Evolutionary conservation across 2,888 invertebrate genomes (phyloP), one percentile per base, ranked within the genome.

Genomic region (Barypeithes pellucidus): DNA sequence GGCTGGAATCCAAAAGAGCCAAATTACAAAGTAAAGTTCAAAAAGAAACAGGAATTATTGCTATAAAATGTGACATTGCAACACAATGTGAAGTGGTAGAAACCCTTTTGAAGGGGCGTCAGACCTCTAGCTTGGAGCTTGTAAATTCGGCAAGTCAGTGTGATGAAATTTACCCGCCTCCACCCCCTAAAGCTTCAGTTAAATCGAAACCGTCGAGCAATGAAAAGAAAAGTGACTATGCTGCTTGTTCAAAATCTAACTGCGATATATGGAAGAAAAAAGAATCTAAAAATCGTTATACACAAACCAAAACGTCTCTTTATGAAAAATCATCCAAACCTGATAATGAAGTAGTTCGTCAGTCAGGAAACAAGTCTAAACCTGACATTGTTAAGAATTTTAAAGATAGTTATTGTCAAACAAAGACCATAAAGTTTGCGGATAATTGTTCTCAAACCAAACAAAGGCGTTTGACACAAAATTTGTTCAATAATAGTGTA

Each of bases 1-100:
- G 68, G 68, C 16, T 68, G 14, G 14, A 9, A 2, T 68, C 47
- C 14, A 68, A 68, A 36, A 33, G 43, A 33, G 16, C 11, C 12
- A 16, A 2, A 9, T 24, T 24, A 45, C 2, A 43, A 24, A 45
- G 14, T 29, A 14, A 7, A n/a, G 8, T 16, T 16, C 2, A 43
- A 24, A 22, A 24, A 22, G 14, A 24, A 12, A 16, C 16, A 14
- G 14, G 29, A 61, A 61, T 45, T 11, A n/a, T 22, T 41, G 20
- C 41, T 4, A 11, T n/a, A 12, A 4, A n/a, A 12, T 22, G 36
- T 41, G 29, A 45, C 9, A 16, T 45, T 16, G 41, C 14, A 12
- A 62, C 62, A 20, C 62, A 62, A 29, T 45, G 11, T 2, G 45
- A 36, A 7, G 3, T 43, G 39, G n/a, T 43, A 43, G 22, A 60